A percentile compares a stretch with the other conserved stretches of the same genome.
These are phyloP conservation scores for Hemibagrus guttatus DNA, from an alignment of 2,797 vertebrate species.

Conservation along the genomic window DNA sequence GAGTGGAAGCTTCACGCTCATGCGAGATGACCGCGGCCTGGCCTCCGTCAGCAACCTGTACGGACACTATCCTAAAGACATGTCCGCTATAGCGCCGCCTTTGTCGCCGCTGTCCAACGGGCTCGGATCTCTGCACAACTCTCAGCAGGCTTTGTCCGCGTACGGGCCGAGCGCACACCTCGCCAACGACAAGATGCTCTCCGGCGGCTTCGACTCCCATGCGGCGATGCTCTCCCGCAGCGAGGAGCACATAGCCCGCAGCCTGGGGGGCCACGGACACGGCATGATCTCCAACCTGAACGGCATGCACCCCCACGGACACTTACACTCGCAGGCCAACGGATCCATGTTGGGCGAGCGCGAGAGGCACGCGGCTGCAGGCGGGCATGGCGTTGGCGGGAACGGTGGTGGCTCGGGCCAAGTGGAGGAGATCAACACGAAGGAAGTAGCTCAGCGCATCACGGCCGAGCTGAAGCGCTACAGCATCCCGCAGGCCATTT, in stretches of 20 bases:
- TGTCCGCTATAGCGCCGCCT: constrained; percentile 91
- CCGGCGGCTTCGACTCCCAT: constrained; percentile 90
- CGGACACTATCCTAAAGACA: constrained; percentile 93
- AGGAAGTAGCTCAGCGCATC: constrained; percentile 96
- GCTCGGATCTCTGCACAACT: constrained; percentile 88
- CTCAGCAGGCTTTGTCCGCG: constrained; percentile 85
- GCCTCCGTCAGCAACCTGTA: constrained; percentile 93
- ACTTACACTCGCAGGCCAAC: constrained; percentile 81
- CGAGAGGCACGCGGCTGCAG: constrained; percentile 79
- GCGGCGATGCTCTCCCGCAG: constrained; percentile 91
- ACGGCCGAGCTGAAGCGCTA: constrained; percentile 96
- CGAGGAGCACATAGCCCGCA: constrained; percentile 87
- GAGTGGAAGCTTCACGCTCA: constrained; percentile 92
- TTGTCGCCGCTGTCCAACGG: constrained; percentile 91
- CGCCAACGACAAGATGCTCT: constrained; percentile 89
- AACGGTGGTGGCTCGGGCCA: constrained; percentile 79
- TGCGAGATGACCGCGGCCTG: constrained; percentile 91
- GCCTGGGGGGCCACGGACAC: constrained; percentile 84
- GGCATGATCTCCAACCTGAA: constrained; percentile 87
- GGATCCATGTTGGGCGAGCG: constrained; percentile 84
- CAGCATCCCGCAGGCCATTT: constrained; percentile 98
- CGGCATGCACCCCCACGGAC: constrained; percentile 85
- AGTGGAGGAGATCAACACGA: constrained; percentile 97
- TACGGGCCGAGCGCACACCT: constrained; percentile 87
- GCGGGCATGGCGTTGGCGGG: constrained; percentile 61